Evolutionary conservation across 92 coral and sea anemone species (phyloP).

Genomic region (Chrysogorgia sp.): DNA sequence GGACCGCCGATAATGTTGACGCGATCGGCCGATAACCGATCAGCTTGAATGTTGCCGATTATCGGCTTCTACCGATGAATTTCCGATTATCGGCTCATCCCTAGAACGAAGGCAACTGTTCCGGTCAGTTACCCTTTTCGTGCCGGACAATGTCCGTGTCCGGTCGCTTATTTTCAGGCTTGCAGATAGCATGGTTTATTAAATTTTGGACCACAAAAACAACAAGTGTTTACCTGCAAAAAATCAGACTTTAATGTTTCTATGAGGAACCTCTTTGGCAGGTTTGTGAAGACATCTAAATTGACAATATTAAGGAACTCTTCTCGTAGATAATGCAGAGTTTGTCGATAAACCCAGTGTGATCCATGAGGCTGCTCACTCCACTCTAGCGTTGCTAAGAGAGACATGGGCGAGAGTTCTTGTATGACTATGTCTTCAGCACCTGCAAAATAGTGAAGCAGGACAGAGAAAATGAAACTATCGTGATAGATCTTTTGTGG

Average conservation of each 20-base stretch:
- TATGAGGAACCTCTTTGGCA: slow-evolving; percentile 81
- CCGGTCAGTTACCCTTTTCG: no score
- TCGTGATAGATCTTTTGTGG: no score
- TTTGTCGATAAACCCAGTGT: slow-evolving; percentile 87
- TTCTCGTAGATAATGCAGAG: slow-evolving; percentile 84
- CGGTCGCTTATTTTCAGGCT: no score
- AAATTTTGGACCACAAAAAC: not conserved
- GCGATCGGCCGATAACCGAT: not conserved
- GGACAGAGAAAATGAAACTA: not conserved
- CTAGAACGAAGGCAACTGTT: no score
- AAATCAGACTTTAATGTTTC: slow-evolving; percentile 86
- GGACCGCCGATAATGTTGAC: no score
- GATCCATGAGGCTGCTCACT: slow-evolving; percentile 91
- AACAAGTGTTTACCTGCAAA: slow-evolving; percentile 91
- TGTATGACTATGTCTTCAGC: slow-evolving; percentile 91
- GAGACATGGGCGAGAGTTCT: slow-evolving; percentile 81
- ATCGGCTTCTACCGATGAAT: no score
- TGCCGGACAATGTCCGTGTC: no score
- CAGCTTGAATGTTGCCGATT: no score
- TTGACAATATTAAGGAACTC: slow-evolving; percentile 85
- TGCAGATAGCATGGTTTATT: not conserved
- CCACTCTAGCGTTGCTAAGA: slow-evolving; percentile 82
- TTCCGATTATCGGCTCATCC: no score
- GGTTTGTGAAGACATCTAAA: slow-evolving; percentile 71
- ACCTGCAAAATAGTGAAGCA: slow-evolving; percentile 53